Conservation (phyloP, 2,888 invertebrate species). For the Tachina fera region DNA sequence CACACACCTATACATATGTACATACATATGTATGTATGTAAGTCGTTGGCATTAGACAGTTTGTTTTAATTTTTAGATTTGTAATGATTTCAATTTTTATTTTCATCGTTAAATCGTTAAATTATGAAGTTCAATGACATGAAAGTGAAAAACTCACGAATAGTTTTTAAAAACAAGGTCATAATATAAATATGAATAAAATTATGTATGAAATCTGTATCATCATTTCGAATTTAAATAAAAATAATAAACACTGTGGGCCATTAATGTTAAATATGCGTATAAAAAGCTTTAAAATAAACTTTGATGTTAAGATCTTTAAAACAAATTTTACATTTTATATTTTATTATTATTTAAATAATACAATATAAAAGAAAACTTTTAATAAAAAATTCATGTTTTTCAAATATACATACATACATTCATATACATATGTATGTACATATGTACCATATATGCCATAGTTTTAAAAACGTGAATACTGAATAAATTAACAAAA, state of each 20-base stretch:
- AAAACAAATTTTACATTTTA: constrained; percentile 20
- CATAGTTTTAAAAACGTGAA: constrained; percentile 3
- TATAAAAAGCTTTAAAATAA: constrained; percentile 12
- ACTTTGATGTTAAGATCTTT: constrained; percentile 15
- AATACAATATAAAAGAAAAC: neutral
- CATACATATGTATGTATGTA: neutral
- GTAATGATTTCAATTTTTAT: constrained; percentile 12
- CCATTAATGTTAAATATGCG: constrained; percentile 22
- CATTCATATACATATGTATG: neutral
- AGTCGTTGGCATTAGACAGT: constrained; percentile 39
- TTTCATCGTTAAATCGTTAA: constrained; percentile 14
- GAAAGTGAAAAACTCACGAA: constrained; percentile 21
- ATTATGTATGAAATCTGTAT: neutral
- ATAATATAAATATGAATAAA: constrained; percentile 18
- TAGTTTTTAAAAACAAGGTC: constrained; percentile 24
- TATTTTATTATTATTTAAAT: neutral
- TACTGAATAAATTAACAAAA: constrained; percentile 18
- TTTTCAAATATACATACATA: neutral
- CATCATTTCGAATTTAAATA: neutral
- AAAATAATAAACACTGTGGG: constrained; percentile 3
- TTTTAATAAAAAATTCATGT: too few species aligned
- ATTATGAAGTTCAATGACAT: constrained; percentile 60
- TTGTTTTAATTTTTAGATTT: neutral
- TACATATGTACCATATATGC: neutral
- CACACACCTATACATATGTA: neutral